Conservation (phyloP, 2,888 invertebrate species). For the Cecidostiba fungosa region DNA sequence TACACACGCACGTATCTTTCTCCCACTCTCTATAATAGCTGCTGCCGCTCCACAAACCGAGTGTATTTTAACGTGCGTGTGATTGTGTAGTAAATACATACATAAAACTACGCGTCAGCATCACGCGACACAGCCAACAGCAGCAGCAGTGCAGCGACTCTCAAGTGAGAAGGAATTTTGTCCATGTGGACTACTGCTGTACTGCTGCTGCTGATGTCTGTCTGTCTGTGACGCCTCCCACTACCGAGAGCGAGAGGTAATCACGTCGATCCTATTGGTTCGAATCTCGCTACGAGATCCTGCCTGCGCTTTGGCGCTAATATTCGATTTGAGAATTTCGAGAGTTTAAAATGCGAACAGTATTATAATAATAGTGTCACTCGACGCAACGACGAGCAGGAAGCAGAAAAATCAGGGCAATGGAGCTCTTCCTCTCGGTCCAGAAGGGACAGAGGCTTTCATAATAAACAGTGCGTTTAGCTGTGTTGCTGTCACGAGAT, state of each 20-base stretch:
- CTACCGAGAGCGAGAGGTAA: not conserved
- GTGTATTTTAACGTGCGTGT: not conserved
- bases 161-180: slow-evolving; percentile 1
- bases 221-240: not conserved
- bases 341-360: not conserved
- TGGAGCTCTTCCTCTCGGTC: slow-evolving; percentile 39
- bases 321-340: not conserved
- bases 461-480: not conserved
- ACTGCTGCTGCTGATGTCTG: not conserved
- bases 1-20: not conserved
- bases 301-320: not conserved
- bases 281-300: not conserved
- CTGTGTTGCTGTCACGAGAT: not conserved
- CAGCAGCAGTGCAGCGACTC: not conserved
- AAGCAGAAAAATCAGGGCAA: slow-evolving; percentile 53
- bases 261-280: not conserved
- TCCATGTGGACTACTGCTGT: not conserved
- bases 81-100: slow-evolving; percentile 32
- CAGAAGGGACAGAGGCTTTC: not conserved
- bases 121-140: slow-evolving; percentile 44
- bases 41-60: not conserved
- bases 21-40: not conserved
- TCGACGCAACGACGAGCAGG: slow-evolving; percentile 8
- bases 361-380: not conserved
- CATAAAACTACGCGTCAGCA: slow-evolving; percentile 58